These are phyloP conservation scores for Elephantulus edwardii DNA, from an alignment of 2,113 vertebrate species.

Conservation along the genomic window DNA sequence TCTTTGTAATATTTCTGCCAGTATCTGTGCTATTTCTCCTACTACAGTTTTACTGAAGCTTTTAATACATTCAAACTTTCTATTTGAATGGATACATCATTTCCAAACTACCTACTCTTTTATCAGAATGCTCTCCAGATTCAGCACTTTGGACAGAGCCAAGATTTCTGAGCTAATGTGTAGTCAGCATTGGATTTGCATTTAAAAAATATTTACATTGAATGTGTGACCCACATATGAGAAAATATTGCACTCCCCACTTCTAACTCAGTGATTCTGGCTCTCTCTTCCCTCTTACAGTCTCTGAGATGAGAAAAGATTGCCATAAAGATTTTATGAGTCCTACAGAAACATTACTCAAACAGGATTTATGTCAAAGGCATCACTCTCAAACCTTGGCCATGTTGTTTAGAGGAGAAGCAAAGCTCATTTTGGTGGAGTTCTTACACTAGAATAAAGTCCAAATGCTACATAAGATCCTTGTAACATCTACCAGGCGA, in stretches of 20 bases:
- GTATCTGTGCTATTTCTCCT: slow-evolving; percentile 20
- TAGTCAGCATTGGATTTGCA: slow-evolving; percentile 33
- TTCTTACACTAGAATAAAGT: slow-evolving; percentile 49
- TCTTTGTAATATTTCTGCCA: slow-evolving; percentile 31
- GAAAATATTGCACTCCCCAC: slow-evolving; percentile 29
- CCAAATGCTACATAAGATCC: slow-evolving; percentile 33
- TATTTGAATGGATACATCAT: neutral
- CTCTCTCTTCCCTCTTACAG: slow-evolving; percentile 4
- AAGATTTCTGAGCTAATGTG: neutral
- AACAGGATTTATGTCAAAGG: slow-evolving; percentile 70
- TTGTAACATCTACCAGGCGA: slow-evolving; percentile 30
- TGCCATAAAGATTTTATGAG: slow-evolving; percentile 76
- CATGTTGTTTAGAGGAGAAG: slow-evolving; percentile 61
- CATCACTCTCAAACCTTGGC: slow-evolving; percentile 37
- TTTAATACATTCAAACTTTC: slow-evolving; percentile 30
- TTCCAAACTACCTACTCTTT: slow-evolving; percentile 55
- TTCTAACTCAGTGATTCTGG: slow-evolving; percentile 43
- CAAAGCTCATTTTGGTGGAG: slow-evolving; percentile 19
- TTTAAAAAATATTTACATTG: slow-evolving; percentile 64
- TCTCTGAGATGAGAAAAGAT: slow-evolving; percentile 64
- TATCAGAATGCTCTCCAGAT: slow-evolving; percentile 50
- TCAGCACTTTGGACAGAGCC: slow-evolving; percentile 71
- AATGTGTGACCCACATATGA: slow-evolving; percentile 52
- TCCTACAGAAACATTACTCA: slow-evolving; percentile 74
- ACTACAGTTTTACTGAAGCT: neutral